Evolutionary conservation across 23 tunicate species (phyloP), one percentile per base, ranked within the genome.

Genomic region (Trididemnum clinides): DNA sequence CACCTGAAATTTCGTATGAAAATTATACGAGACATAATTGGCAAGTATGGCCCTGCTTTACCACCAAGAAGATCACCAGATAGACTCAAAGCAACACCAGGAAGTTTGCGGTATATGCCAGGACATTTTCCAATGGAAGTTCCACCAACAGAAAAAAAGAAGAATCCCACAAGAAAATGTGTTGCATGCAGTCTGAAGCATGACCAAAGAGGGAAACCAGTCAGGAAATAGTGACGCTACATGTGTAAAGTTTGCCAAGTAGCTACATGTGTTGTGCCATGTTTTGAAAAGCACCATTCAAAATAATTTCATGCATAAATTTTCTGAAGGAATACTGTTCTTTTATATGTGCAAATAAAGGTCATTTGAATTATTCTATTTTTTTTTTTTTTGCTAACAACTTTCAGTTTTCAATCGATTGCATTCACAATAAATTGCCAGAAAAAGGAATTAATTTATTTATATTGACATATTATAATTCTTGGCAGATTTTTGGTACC

Each of bases 81-180:
- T 44, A 44, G 54, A 44, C 54, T 15, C 15, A 7, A 10, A 15
- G 15, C 54, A 44, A 7, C 54, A 44, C 54, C 54, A 44, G 54
- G 54, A 44, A 44, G 54, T 44, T 33, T 71, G 23, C 78, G 50
- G n/a, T n/a, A 19, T 28, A 71, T 50, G 7, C 28, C 39, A 19
- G 28, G 78, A 71, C 78, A 71, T 71, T 71, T 71, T 33, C 78
- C 78, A 28, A 18, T 30, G 23, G 28, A 15, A 19, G 21, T 71
- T 28, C 78, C 78, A n/a, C n/a, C n/a, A n/a, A n/a, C n/a, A n/a
- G n/a, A n/a, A n/a, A n/a, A n/a, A n/a, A n/a, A n/a, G n/a, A n/a
- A n/a, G n/a, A n/a, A n/a, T n/a, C n/a, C n/a, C n/a, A n/a, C n/a
- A n/a, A n/a, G n/a, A n/a, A n/a, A n/a, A n/a, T n/a, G n/a, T n/a